Evolutionary conservation across 2,113 vertebrate species (phyloP), one percentile per base, ranked within the genome.

Genomic region (Neotragus moschatus): DNA sequence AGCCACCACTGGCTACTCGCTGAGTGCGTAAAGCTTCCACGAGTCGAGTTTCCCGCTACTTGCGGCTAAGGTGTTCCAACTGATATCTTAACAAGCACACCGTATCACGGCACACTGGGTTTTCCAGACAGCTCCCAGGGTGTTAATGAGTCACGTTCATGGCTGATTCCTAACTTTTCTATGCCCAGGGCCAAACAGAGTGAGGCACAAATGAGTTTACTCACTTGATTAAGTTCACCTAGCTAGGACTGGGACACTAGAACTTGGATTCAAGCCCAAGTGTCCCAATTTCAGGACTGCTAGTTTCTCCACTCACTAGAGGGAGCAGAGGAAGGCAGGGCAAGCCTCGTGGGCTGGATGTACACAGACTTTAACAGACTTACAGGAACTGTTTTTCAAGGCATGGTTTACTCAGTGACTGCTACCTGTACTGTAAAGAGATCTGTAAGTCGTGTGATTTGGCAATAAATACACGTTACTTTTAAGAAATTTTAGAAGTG

Each of bases 291-390:
- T 45, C 8, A 12, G 30, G 36, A 25, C 39, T 13, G 30, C 28
- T 58, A 16, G 15, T 15, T 49, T 19, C 5, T 26, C 7, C 12
- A 16, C 60, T 30, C 23, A 25, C 0, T 17, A 77, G 8, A 84
- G 4, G 39, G 15, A 70, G 61, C 33, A 7, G 85, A 25, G 3
- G 30, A 12, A 25, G 30, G 39, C 7, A 6, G 39, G 14, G 30
- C 8, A 26, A 28, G 25, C 39, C n/a, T 5, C 1, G 39, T 0
- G 33, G 61, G 33, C 0, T 23, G 36, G 36, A 17, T 3, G 2
- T 6, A 21, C 23, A 1, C 10, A 23, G 49, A 45, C 82, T 17
- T 2, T 1, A 17, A 43, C 6, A 55, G 45, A 14, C 1, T 11
- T 28, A n/a, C 10, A 53, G 63, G n/a, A 15, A 11, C 84, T 7